These are phyloP conservation scores for Pseudorasbora parva DNA, from an alignment of 2,113 vertebrate genomes.

Conservation along the genomic window DNA sequence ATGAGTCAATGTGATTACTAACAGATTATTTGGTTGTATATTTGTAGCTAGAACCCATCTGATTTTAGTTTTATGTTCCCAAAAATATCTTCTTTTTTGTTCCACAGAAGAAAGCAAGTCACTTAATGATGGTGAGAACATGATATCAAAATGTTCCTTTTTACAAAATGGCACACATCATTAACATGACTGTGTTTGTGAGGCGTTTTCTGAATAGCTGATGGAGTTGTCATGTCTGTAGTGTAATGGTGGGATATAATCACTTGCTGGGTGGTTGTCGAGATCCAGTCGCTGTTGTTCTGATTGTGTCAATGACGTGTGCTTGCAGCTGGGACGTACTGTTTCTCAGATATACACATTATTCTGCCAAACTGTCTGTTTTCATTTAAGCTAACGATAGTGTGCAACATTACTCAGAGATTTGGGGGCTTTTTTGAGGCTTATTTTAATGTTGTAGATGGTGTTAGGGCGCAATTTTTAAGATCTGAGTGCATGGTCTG, in stretches of 20 bases:
- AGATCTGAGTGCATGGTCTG: too few relatives aligned
- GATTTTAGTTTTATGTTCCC: too few relatives aligned
- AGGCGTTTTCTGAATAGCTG: constrained; percentile 1
- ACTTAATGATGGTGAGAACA: not conserved
- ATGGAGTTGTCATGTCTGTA: not conserved
- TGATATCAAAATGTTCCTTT: not conserved
- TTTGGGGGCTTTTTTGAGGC: not conserved
- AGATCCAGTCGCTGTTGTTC: not conserved
- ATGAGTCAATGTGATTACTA: too few relatives aligned
- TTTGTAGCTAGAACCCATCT: too few relatives aligned
- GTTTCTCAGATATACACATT: not conserved
- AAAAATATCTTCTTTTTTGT: not conserved
- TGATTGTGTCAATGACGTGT: not conserved
- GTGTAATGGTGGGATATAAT: not conserved
- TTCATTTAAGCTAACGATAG: not conserved
- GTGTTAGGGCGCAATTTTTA: not conserved
- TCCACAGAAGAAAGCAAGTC: not conserved
- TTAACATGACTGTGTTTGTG: not conserved
- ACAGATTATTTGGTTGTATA: too few relatives aligned
- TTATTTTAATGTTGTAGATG: not conserved
- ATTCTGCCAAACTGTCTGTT: not conserved
- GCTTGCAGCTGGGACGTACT: not conserved
- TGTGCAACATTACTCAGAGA: not conserved
- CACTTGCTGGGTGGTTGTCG: not conserved
- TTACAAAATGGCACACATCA: not conserved